Conservation (phyloP, 2,113 vertebrate species). For the Nansenia antarctica region DNA sequence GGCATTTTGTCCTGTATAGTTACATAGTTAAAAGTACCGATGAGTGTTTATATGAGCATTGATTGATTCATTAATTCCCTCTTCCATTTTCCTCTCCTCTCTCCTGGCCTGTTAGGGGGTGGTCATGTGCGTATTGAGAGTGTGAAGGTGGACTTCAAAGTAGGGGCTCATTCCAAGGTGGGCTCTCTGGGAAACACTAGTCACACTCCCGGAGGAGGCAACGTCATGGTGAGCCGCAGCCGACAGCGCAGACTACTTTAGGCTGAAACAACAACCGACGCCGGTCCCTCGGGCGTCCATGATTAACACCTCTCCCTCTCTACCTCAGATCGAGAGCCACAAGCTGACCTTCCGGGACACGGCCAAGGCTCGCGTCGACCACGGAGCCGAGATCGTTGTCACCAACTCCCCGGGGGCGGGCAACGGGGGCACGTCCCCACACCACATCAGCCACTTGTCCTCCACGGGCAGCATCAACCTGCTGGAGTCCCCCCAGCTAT, state of each 20-base stretch:
- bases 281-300: no score
- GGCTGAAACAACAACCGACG: no score
- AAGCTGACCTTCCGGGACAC: slow-evolving; percentile 91
- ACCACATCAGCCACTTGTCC: slow-evolving; percentile 84
- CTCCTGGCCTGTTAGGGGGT: slow-evolving; percentile 77
- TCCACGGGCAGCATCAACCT: slow-evolving; percentile 92
- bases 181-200: slow-evolving; percentile 88
- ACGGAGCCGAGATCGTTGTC: slow-evolving; percentile 91
- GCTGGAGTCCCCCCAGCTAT: slow-evolving; percentile 90
- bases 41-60: neutral
- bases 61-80: neutral
- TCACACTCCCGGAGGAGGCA: slow-evolving; percentile 89
- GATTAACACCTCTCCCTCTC: slow-evolving; percentile 36
- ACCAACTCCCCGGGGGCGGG: slow-evolving; percentile 86
- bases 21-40: neutral
- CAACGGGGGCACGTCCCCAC: slow-evolving; percentile 85
- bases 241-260: no score
- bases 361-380: slow-evolving; percentile 91
- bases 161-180: slow-evolving; percentile 91
- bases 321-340: slow-evolving; percentile 91
- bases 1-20: neutral
- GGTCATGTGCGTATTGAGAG: slow-evolving; percentile 91
- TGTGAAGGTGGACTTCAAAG: slow-evolving; percentile 95
- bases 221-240: slow-evolving; percentile 81
- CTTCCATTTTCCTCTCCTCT: neutral